Base-by-base conservation (phyloP, 2,797 vertebrate species). In the Dallia pectoralis region DNA sequence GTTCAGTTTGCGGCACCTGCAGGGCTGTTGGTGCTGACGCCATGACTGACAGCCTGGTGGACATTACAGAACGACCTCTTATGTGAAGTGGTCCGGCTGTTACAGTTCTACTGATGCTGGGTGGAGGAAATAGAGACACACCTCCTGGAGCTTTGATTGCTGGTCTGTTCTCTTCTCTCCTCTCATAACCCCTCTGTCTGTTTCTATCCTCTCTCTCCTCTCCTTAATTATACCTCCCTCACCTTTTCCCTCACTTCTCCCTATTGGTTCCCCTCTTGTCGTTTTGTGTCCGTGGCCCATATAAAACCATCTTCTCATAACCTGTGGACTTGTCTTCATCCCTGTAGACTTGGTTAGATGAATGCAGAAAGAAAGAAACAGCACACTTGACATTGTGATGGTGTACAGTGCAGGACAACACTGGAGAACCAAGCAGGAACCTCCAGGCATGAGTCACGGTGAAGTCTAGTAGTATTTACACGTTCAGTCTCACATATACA, bases 81-180 rank as follows among this genome's bases (percentile, higher is more conserved):
- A 83, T 79, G 81, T 83, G 84, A 89, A 87, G 85, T 76, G 87
- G 84, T 86, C 84, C 86, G 86, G 85, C 85, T 87, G 84, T 88
- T 87, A 84, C 78, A 79, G 75, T 82, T 74, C 78, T 83, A 76
- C 62, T 81, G 81, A 87, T 83, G 77, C 62, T 81, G 80, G 86
- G 77, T 83, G 85, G 79, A 78, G 82, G 87, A 85, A 85, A 83
- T 85, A 79, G 88, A 89, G 73, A 87, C 79, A 81, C 78, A 80
- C 86, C 87, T 84, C 85, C 85, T 88, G 87, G 83, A 75, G 76
- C 62, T 77, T 71, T 81, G 84, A 81, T 83, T 72, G 56, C 82
- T 74, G 74, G 40, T 6, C 8, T 8, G 40, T 44, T 44, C 65
- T 67, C 29, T 29, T 66, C 63, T 32, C 63, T 32, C 29, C 18